phyloP scores from a whole-genome alignment of 2,113 vertebrate genomes.

The Struthio camelus region DNA sequence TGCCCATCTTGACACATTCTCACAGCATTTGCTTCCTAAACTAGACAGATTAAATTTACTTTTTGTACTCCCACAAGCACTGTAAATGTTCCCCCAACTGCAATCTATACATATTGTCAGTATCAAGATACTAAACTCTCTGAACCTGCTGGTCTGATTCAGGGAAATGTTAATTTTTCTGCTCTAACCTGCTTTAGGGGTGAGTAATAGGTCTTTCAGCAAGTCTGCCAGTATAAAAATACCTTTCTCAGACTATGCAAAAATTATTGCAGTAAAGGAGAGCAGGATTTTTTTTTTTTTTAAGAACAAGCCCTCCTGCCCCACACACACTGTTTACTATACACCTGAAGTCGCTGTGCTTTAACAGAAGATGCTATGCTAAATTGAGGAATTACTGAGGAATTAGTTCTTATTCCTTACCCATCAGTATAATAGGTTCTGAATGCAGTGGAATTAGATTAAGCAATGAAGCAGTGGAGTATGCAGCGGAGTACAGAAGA shows the following conservation, averaged over 20 bases:
- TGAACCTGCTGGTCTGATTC: neutral
- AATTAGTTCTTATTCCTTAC: neutral
- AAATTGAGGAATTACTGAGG: neutral
- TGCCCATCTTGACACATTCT: neutral
- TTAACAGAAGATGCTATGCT: neutral
- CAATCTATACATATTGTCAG: neutral
- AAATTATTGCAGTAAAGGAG: neutral
- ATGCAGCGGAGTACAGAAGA: neutral
- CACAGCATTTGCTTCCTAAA: neutral
- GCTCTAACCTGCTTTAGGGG: neutral
- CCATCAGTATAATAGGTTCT: neutral
- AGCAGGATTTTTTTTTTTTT: neutral
- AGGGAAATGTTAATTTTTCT: neutral
- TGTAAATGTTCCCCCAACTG: neutral
- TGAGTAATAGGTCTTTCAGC: neutral
- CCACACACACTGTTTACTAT: neutral
- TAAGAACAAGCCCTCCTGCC: no score
- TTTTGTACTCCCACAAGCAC: neutral
- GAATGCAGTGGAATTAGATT: neutral
- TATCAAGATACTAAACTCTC: neutral
- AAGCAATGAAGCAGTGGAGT: neutral
- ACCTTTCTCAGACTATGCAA: neutral
- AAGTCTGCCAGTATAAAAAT: neutral
- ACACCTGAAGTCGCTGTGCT: accelerated
- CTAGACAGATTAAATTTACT: neutral